These are phyloP conservation scores for Peromyscus eremicus DNA, from an alignment of 2,797 vertebrate species.

Conservation along the genomic window DNA sequence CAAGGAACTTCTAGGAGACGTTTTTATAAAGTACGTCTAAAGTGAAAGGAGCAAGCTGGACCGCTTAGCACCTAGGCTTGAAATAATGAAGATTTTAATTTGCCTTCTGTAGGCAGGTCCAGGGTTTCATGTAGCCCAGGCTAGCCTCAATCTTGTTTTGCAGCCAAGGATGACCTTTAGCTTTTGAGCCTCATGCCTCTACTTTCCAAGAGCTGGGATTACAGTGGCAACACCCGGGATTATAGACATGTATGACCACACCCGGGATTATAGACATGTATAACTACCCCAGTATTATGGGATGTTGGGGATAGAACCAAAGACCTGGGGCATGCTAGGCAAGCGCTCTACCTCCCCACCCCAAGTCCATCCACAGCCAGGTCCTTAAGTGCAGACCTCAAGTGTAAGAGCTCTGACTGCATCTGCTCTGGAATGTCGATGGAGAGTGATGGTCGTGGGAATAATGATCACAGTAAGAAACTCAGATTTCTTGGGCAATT, in stretches of 20 bases:
- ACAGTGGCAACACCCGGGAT: not conserved
- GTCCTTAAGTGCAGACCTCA: not conserved
- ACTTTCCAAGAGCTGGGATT: not conserved
- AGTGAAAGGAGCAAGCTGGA: not conserved
- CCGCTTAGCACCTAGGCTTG: not conserved
- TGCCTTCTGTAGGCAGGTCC: not conserved
- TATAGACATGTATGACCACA: not conserved
- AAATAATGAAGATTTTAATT: slow-evolving; percentile 38
- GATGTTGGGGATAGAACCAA: not conserved
- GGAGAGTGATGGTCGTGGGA: fast-evolving
- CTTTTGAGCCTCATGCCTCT: not conserved
- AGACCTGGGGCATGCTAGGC: not conserved
- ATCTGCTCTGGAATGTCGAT: not conserved
- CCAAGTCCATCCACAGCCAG: not conserved
- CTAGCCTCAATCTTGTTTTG: not conserved
- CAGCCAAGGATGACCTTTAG: not conserved
- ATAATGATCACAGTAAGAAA: not conserved
- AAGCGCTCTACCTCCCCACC: not conserved
- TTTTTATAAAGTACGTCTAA: not conserved
- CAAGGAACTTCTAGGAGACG: slow-evolving; percentile 3
- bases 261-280: too few species aligned
- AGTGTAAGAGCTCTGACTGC: not conserved
- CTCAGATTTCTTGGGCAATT: not conserved
- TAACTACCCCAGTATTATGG: not conserved
- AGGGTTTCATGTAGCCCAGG: not conserved